phyloP scores from a whole-genome alignment of 2,113 vertebrate species.

The Tretioscincus oriximinensis region DNA sequence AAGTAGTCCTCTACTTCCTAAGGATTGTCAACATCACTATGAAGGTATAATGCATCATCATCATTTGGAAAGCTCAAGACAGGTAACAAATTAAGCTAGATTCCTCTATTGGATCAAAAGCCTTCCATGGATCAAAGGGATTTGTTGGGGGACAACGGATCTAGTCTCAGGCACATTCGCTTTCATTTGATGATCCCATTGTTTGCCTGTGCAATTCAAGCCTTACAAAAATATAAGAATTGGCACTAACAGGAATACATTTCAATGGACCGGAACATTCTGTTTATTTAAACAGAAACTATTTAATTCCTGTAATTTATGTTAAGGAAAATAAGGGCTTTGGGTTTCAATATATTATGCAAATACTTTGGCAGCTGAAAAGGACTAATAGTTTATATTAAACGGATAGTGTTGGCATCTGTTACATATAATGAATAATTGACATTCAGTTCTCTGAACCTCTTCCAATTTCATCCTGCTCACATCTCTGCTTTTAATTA shows the following conservation, averaged over 20 bases:
- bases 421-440: conserved; percentile 39
- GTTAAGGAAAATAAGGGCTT: not conserved
- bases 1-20: no score
- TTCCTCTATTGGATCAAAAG: no score
- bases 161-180: no score
- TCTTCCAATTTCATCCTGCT: conserved; percentile 41
- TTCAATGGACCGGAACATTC: not conserved
- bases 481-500: conserved; percentile 39
- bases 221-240: no score
- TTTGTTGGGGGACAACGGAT: no score
- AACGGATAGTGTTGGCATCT: conserved; percentile 41
- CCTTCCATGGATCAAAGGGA: no score
- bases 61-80: no score
- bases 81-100: no score
- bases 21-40: no score
- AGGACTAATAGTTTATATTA: conserved; percentile 33
- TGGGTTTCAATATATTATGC: conserved; percentile 25
- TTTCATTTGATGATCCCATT: no score
- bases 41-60: no score
- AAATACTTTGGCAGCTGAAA: conserved; percentile 42
- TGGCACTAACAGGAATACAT: not conserved
- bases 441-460: conserved; percentile 29
- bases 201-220: no score
- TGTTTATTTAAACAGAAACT: conserved; percentile 33
- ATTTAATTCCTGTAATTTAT: not conserved